Percentiles rank a stretch among this genome's conserved stretches.
These are phyloP conservation scores for Deilephila elpenor DNA, from an alignment of 2,888 invertebrate genomes.

Conservation along the genomic window DNA sequence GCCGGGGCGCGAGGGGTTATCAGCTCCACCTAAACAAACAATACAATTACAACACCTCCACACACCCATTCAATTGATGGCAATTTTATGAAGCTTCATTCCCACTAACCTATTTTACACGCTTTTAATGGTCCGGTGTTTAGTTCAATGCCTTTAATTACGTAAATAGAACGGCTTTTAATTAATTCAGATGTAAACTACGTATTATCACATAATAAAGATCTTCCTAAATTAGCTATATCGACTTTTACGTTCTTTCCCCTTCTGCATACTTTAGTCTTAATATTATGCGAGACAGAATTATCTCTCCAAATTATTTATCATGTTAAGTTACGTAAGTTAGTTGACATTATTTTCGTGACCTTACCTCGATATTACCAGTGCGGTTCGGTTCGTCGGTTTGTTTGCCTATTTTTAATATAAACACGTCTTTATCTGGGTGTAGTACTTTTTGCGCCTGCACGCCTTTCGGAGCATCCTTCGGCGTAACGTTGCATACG, in stretches of 20 bases:
- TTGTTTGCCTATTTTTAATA: slow-evolving; percentile 90
- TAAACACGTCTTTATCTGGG: slow-evolving; percentile 89
- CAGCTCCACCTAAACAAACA: slow-evolving; percentile 86
- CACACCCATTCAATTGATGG: slow-evolving; percentile 42
- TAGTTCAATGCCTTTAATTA: slow-evolving; percentile 6
- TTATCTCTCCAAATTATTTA: not conserved
- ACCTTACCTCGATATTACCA: slow-evolving; percentile 86
- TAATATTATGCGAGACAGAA: too few species aligned
- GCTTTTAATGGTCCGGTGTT: not conserved
- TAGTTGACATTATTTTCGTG: slow-evolving; percentile 12
- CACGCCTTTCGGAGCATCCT: slow-evolving; percentile 81
- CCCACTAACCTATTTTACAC: not conserved
- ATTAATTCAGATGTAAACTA: not conserved
- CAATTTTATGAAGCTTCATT: slow-evolving; percentile 9
- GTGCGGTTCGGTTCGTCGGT: slow-evolving; percentile 84
- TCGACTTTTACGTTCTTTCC: too few species aligned
- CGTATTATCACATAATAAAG: too few species aligned
- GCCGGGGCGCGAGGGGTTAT: slow-evolving; percentile 89
- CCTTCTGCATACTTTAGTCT: too few species aligned
- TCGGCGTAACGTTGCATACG: slow-evolving; percentile 78
- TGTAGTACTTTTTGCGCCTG: slow-evolving; percentile 85
- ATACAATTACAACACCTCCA: not conserved
- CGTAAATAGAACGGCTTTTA: not conserved
- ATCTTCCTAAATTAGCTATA: too few species aligned
- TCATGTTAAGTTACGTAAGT: not conserved